A percentile compares a stretch with the other conserved stretches of the same genome.
phyloP scores from a whole-genome alignment of 2,888 invertebrate species.

The Cybosia mesomella region DNA sequence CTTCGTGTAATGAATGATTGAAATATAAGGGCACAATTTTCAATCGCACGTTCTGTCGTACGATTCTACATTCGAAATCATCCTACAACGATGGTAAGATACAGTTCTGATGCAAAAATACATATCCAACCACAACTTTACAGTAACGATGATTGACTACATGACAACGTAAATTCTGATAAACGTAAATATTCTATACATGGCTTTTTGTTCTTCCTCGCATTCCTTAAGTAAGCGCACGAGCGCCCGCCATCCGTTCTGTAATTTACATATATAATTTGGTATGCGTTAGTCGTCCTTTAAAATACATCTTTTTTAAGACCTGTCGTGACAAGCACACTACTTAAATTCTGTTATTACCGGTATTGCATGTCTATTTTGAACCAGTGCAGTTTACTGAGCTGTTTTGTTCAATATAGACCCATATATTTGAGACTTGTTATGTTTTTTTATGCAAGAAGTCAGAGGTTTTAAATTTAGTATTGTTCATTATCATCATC shows the following conservation, averaged over 20 bases:
- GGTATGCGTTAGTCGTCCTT: background rate
- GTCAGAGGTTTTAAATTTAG: background rate
- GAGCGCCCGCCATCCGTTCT: slow-evolving; percentile 1
- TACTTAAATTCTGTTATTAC: background rate
- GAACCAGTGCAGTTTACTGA: background rate
- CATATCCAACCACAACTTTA: background rate
- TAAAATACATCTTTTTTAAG: background rate
- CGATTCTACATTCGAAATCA: background rate
- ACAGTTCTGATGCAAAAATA: background rate
- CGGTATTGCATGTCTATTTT: background rate
- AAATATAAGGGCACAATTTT: no score
- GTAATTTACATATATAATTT: slow-evolving; percentile 5
- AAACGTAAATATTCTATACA: background rate
- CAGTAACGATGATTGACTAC: background rate
- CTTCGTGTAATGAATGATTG: no score
- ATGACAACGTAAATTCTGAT: background rate
- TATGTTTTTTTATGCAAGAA: background rate
- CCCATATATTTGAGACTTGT: background rate
- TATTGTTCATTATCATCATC: accelerated
- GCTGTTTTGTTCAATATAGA: background rate
- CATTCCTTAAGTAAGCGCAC: background rate
- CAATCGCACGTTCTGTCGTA: no score
- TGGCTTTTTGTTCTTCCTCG: background rate
- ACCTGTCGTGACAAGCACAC: slow-evolving; percentile 7
- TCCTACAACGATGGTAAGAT: background rate